Percentiles rank a stretch among this genome's conserved stretches.
phyloP scores from a whole-genome alignment of 2,797 vertebrate species.

The Molossus alvarezi region DNA sequence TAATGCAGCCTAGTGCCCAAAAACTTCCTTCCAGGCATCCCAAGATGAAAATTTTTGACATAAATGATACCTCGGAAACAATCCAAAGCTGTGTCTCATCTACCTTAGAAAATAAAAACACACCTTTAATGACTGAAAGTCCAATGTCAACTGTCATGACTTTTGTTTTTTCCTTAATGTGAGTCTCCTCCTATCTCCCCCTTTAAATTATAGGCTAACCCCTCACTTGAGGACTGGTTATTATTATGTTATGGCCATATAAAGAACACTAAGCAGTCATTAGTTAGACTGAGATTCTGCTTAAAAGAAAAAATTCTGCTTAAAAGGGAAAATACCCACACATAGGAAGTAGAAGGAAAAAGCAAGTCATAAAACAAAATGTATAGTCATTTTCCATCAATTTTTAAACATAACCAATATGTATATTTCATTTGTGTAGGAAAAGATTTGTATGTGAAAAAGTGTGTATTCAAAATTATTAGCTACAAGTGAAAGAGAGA shows the following conservation, averaged over 20 bases:
- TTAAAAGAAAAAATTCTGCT: conserved; percentile 50
- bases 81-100: neutral
- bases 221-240: conserved; percentile 1
- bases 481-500: neutral
- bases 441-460: neutral
- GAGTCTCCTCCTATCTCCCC: neutral
- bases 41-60: conserved; percentile 62
- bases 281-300: conserved; percentile 40
- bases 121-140: conserved; percentile 35
- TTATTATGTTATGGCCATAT: neutral
- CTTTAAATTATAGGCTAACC: conserved; percentile 44
- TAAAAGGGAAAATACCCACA: conserved; percentile 46
- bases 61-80: conserved; percentile 32
- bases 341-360: neutral
- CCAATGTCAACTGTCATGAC: conserved; percentile 16
- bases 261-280: conserved; percentile 37
- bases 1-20: conserved; percentile 32
- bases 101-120: conserved; percentile 62
- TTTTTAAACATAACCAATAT: conserved; percentile 66
- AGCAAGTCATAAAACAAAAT: conserved; percentile 22
- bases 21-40: conserved; percentile 53
- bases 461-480: neutral
- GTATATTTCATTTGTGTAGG: neutral
- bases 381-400: neutral
- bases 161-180: conserved; percentile 32